Base-by-base conservation (phyloP, 2,797 vertebrate genomes). In the Darevskia nairensis region DNA sequence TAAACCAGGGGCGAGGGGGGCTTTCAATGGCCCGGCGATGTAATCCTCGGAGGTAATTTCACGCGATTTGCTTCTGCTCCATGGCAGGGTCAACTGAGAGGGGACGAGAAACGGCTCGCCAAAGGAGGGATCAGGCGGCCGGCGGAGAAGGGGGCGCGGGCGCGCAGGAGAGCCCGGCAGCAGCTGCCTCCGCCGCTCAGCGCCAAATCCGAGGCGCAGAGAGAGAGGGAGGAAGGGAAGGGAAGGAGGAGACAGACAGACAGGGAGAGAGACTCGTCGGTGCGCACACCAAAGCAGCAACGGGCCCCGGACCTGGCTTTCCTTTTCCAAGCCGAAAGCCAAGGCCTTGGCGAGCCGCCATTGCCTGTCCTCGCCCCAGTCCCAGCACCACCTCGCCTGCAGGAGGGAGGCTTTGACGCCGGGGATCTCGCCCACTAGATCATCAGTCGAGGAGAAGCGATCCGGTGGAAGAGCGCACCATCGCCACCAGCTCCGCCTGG, bases 21-120 rank as follows among this genome's bases (percentile, higher is more conserved):
- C 94, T 96, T 96, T 97, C 96, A 95, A 95, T 96, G 94, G 96
- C 93, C 91, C 95, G 96, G 96, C 96, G 97, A 96, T 96, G 97
- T 98, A 98, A 98, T 98, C 98, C 97, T 90, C 95, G 96, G 90
- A 97, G 96, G 97, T 98, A 98, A 98, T 98, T 98, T 97, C 98
- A 97, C 97, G 97, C 97, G 95, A 95, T 97, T 97, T 98, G 97
- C 89, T 95, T 96, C 96, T 96, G 96, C 96, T 97, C 97, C 97
- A 97, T 96, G 95, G 97, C 96, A 93, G 95, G 97, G 97, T 98
- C 97, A 98, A 96, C 96, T 93, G 95, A 94, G 96, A 93, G 96
- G 61, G 61, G 21, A 23, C 17, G 61, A 64, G 61, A 97, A 97
- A 97, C 94, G 96, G 95, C 97, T 96, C 21, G 46, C 13, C 61